phyloP scores from a whole-genome alignment of 2,113 vertebrate genomes.

The Festucalex cinctus region DNA sequence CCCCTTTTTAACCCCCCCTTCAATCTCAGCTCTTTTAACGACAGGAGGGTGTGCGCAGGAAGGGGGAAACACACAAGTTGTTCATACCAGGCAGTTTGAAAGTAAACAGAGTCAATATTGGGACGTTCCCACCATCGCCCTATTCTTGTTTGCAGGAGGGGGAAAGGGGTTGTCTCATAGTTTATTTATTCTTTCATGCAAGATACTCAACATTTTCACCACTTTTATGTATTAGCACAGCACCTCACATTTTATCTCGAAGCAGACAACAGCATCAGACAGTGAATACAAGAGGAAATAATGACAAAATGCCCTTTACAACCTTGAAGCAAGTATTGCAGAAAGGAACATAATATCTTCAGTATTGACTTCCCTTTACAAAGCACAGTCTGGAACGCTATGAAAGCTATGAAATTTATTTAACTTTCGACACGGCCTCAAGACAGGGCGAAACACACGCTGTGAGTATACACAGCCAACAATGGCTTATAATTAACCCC shows the following conservation, averaged over 20 bases:
- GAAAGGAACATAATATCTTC: constrained; percentile 28
- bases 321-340: constrained; percentile 29
- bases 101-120: constrained; percentile 43
- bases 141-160: neutral
- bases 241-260: neutral
- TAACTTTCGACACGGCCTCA: constrained; percentile 26
- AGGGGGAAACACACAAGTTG: constrained; percentile 49
- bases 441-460: constrained; percentile 44
- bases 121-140: constrained; percentile 14
- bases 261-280: neutral
- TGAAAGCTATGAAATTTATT: constrained; percentile 30
- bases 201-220: neutral
- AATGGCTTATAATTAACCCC: constrained; percentile 68
- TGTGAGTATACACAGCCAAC: constrained; percentile 40
- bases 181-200: constrained; percentile 2
- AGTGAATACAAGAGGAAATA: neutral
- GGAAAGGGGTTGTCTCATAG: neutral
- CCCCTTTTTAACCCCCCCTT: too few species aligned
- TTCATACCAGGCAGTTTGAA: constrained; percentile 54
- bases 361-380: constrained; percentile 32
- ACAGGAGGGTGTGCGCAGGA: constrained; percentile 48
- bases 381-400: constrained; percentile 16
- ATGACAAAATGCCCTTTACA: constrained; percentile 10
- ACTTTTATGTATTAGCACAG: neutral
- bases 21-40: constrained; percentile 54